Evolutionary conservation across 2,797 vertebrate genomes (phyloP).

Genomic region (Scyliorhinus canicula): DNA sequence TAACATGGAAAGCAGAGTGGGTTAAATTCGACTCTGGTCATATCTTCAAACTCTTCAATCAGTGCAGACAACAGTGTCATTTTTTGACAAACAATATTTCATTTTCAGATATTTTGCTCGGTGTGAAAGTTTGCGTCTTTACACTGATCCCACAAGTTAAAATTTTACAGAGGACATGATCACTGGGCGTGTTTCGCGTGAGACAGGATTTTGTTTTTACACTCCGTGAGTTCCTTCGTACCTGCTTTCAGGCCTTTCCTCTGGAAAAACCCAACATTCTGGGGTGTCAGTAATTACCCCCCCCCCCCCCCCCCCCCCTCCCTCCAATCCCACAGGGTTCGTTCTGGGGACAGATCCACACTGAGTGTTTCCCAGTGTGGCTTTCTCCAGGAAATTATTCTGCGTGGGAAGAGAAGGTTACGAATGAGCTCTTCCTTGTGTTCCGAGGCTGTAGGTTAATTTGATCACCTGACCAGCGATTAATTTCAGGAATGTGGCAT

Average conservation of each 20-base stretch:
- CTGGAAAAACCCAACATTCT: background rate
- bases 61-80: background rate
- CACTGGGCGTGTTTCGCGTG: background rate
- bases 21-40: background rate
- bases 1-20: background rate
- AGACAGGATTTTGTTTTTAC: no score
- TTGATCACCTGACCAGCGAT: background rate
- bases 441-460: background rate
- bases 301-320: background rate
- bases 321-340: background rate
- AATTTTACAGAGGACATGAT: background rate
- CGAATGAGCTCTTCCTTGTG: background rate
- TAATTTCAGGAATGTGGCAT: conserved; percentile 9
- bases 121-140: background rate
- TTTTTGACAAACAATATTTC: background rate
- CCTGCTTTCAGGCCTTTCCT: background rate
- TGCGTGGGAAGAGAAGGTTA: background rate
- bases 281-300: background rate
- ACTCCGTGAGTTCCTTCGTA: background rate
- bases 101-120: background rate
- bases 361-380: background rate
- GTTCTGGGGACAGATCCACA: background rate
- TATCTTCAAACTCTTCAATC: background rate
- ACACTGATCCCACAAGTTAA: background rate
- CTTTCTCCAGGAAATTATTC: background rate